Conservation (phyloP, 2,888 invertebrate genomes). For the Xestia rhomboidea region DNA sequence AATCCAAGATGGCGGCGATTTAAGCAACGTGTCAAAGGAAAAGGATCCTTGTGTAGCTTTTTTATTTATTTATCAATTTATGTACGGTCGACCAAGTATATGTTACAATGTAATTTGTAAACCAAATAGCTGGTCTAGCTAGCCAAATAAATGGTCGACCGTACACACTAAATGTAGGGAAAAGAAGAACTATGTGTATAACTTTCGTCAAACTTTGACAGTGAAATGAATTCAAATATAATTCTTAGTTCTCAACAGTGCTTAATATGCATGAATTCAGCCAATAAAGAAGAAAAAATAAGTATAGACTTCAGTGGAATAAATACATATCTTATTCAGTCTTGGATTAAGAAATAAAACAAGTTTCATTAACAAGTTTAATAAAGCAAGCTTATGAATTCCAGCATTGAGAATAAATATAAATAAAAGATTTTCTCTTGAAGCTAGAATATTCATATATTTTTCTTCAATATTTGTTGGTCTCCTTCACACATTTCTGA, state of each 20-base stretch:
- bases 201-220: too few relatives aligned
- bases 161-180: too few relatives aligned
- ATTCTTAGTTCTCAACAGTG: background rate
- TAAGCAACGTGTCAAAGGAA: too few relatives aligned
- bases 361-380: background rate
- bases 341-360: background rate
- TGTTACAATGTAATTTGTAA: too few relatives aligned
- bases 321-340: background rate
- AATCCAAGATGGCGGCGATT: too few relatives aligned
- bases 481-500: background rate
- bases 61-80: too few relatives aligned
- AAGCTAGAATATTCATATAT: conserved; percentile 8
- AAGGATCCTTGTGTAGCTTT: too few relatives aligned
- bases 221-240: background rate
- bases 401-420: background rate
- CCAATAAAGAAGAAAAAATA: background rate
- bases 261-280: background rate
- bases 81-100: too few relatives aligned
- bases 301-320: background rate
- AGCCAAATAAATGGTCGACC: too few relatives aligned
- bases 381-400: background rate
- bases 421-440: background rate
- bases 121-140: too few relatives aligned
- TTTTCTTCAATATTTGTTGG: conserved; percentile 19
- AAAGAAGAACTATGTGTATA: too few relatives aligned